Evolutionary conservation across 2,888 invertebrate species (phyloP).

Genomic region (Leptopterna dolabrata): DNA sequence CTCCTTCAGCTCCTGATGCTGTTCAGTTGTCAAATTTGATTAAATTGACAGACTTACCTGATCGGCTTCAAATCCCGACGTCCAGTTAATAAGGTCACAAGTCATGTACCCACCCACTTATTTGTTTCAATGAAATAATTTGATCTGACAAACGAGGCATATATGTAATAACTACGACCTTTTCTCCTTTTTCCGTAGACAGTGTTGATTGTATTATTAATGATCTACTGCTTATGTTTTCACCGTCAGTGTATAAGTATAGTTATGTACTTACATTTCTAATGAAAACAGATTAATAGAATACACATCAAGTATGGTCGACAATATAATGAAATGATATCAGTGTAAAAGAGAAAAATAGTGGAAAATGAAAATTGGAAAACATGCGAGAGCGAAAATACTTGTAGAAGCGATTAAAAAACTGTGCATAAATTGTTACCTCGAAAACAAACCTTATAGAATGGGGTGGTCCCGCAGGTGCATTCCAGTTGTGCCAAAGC

Average conservation of each 20-base stretch:
- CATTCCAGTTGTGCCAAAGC: conserved; percentile 77
- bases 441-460: conserved; percentile 66
- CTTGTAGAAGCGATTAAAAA: conserved; percentile 64
- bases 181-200: background rate
- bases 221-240: background rate
- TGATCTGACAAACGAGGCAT: background rate
- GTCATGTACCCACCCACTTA: no score
- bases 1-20: no score
- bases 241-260: background rate
- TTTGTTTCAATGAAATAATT: background rate
- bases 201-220: background rate
- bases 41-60: no score
- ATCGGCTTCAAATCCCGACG: no score
- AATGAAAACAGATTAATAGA: background rate
- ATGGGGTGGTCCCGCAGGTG: conserved; percentile 68
- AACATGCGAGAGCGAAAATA: conserved; percentile 63
- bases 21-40: no score
- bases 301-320: background rate
- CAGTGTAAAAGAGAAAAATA: conserved; percentile 57
- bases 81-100: no score
- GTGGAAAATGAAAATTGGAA: conserved; percentile 59
- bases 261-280: background rate
- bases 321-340: conserved; percentile 8
- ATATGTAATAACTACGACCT: conserved; percentile 5
- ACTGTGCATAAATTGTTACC: conserved; percentile 67